phyloP scores from a whole-genome alignment of 2,797 vertebrate species.

The Sparidentex hasta region DNA sequence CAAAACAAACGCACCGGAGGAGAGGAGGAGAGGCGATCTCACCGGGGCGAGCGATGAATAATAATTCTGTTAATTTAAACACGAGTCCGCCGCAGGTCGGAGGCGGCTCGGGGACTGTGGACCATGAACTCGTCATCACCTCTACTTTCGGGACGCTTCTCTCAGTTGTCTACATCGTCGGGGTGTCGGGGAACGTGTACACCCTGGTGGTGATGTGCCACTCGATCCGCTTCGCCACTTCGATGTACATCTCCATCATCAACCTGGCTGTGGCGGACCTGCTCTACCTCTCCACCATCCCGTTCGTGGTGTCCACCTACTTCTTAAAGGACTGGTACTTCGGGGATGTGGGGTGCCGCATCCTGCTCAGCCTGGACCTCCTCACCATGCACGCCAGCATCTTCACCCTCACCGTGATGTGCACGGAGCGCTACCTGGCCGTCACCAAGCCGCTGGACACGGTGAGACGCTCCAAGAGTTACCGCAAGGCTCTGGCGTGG shows the following conservation, averaged over 20 bases:
- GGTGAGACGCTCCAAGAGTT: conserved; percentile 87
- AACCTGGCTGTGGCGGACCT: conserved; percentile 94
- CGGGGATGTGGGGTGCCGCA: conserved; percentile 91
- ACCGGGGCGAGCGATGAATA: conserved; percentile 74
- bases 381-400: conserved; percentile 97
- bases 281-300: conserved; percentile 94
- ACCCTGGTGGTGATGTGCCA: conserved; percentile 93
- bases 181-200: conserved; percentile 92
- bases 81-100: conserved; percentile 58
- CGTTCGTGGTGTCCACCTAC: conserved; percentile 94
- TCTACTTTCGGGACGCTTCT: conserved; percentile 91
- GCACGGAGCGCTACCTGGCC: conserved; percentile 92
- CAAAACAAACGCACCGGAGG: too few relatives aligned
- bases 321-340: conserved; percentile 96
- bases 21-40: neutral
- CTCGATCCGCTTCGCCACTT: conserved; percentile 90
- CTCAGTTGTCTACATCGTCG: conserved; percentile 90
- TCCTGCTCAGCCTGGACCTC: conserved; percentile 93
- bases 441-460: conserved; percentile 92
- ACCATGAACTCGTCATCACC: conserved; percentile 87
- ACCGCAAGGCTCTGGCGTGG: conserved; percentile 87
- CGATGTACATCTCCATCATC: conserved; percentile 94
- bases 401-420: conserved; percentile 94
- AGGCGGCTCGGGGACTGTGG: conserved; percentile 71
- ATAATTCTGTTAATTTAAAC: conserved; percentile 72